Base-by-base conservation (phyloP, 2,888 invertebrate species). In the Cephus pulcher region DNA sequence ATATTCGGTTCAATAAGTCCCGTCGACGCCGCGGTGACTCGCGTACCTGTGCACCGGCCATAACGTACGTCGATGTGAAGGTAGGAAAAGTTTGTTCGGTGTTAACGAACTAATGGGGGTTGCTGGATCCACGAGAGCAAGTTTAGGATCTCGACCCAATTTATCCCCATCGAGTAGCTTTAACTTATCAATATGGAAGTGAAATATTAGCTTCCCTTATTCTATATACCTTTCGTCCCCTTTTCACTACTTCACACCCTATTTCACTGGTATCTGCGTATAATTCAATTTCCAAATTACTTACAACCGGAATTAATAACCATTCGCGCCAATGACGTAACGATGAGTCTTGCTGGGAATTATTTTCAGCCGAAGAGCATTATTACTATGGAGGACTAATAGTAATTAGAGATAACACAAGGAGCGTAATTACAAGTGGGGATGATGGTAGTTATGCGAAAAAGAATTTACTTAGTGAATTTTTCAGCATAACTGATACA, bases 1-100 rank as follows among this genome's bases (percentile, higher is more conserved):
- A 82, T 82, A 83, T 82, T 81, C 79, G 80, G 81, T 78, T 69
- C 81, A 78, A 80, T 79, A 80, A 82, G 76, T 77, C 73, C 37
- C 35, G 37, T 75, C 76, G 68, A 70, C 68, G 40, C 3, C 69
- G 56, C 37, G 23, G 56, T 23, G 30, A 70, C 40, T 34, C n/a
- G 23, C 56, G 23, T 56, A 56, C 56, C 56, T 56, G 2, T 23
- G 56, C 56, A 56, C 56, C 9, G 23, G 56, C 23, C 56, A 56
- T 56, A 56, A 56, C 56, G 23, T 56, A 56, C 9, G 23, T 56
- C 56, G 23, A 56, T 23, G 56, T 56, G 9, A 56, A 23, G 23
- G 40, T 56, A 56, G 56, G 23, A 56, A 56, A 56, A 56, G 56
- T 56, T 56, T 56, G 23, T 56, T 56, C 56, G 56, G 9, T 23